Conservation (phyloP, 2,113 vertebrate species). For the Nothoprocta perdicaria region DNA sequence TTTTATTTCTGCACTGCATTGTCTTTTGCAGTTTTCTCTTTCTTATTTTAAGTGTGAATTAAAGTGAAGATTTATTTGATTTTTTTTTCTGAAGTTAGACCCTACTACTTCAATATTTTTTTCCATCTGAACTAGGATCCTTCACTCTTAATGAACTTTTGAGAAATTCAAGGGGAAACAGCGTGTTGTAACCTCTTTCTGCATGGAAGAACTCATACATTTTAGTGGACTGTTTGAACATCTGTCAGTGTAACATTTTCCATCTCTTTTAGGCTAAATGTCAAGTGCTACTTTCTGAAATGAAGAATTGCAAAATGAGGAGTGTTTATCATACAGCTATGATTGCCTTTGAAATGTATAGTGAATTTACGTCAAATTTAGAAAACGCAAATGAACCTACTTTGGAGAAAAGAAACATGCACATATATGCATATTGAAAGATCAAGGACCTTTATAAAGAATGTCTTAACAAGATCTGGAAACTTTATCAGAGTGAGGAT, state of each 20-base stretch:
- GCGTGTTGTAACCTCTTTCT: neutral
- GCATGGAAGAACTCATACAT: neutral
- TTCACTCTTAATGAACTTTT: neutral
- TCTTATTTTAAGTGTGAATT: neutral
- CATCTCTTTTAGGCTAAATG: constrained; percentile 6
- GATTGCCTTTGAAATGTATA: neutral
- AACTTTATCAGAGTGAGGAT: neutral
- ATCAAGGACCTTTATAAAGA: neutral
- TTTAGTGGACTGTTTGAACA: constrained; percentile 12
- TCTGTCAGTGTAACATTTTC: neutral
- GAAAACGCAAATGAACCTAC: neutral
- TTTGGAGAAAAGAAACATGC: neutral
- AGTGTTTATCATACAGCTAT: neutral
- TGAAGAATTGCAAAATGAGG: neutral
- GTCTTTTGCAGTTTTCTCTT: neutral
- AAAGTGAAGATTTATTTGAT: neutral
- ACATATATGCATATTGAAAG: neutral
- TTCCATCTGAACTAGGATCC: neutral
- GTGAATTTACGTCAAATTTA: neutral
- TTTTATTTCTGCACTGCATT: neutral
- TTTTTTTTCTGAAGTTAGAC: neutral
- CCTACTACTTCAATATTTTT: neutral
- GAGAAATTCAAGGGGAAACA: neutral
- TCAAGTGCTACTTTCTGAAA: constrained; percentile 33
- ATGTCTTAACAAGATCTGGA: neutral